Percentiles rank a stretch among this genome's conserved stretches.
phyloP scores from a whole-genome alignment of 2,797 vertebrate species.

The Manis javanica region DNA sequence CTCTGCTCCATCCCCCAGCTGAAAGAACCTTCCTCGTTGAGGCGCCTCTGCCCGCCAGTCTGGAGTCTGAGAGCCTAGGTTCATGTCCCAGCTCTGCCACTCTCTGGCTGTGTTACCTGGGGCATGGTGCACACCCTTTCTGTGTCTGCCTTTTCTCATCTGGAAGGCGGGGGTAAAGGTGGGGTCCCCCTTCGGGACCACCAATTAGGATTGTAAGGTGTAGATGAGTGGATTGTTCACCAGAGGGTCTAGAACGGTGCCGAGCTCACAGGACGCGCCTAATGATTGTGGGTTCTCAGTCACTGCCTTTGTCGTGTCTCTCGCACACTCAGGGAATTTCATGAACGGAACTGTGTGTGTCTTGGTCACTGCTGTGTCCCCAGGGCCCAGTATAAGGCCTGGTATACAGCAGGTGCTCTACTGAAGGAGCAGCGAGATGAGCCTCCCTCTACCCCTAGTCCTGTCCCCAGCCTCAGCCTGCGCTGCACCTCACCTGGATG shows the following conservation, averaged over 20 bases:
- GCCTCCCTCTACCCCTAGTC: background rate
- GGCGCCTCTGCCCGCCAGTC: background rate
- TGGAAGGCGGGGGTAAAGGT: background rate
- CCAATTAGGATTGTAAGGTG: background rate
- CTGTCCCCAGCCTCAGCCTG: background rate
- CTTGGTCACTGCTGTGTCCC: background rate
- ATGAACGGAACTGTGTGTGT: background rate
- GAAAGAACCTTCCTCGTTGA: background rate
- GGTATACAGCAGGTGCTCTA: background rate
- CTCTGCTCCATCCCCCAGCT: background rate
- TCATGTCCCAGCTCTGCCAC: background rate
- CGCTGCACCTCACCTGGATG: conserved; percentile 51
- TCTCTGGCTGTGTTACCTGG: background rate
- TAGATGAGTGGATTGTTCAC: background rate
- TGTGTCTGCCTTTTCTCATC: background rate
- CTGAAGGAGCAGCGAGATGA: background rate
- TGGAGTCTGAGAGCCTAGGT: background rate
- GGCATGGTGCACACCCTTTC: background rate
- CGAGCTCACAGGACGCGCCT: background rate
- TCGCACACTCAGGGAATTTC: background rate
- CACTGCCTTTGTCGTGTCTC: background rate
- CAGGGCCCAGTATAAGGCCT: background rate
- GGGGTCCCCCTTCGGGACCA: no score
- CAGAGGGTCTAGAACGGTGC: background rate
- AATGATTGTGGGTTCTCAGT: background rate